Base-by-base conservation (phyloP, 1,140 invertebrate genomes). In the Neodiprion lecontei region DNA sequence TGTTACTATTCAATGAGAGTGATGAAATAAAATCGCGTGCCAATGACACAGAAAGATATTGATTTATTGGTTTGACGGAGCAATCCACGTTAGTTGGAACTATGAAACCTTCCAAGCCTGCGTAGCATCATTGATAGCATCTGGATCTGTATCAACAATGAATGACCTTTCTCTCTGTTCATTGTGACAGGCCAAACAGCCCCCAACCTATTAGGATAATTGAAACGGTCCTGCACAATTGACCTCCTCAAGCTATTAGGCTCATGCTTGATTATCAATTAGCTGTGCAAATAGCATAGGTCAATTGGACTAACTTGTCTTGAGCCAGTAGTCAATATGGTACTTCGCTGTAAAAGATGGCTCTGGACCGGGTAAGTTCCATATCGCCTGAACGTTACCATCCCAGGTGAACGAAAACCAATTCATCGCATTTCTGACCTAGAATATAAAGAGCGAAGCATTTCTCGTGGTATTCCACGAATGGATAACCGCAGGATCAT, bases 351-450 rank as follows among this genome's bases (percentile, higher is more conserved):
- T 61, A 9, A 61, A 61, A 12, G 53, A 61, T 5, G 53, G 11
- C 53, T 61, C 53, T 61, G 53, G 53, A 17, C 53, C 53, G 28
- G 78, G 75, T 5, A 81, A 67, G 17, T 80, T 79, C 61, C 72
- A 78, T 47, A 85, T 84, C 17, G 76, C 69, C 14, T 85, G 73
- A 7, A 84, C 68, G 21, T 81, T 72, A 12, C 71, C 65, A 14
- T 67, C 71, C 75, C 82, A 79, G 65, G 81, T 78, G 8, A 84
- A 72, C 12, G 72, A 72, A 66, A 72, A 75, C 83, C 83, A 85
- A 12, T 82, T 76, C 23, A 80, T 70, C 9, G 70, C 76, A 61
- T 77, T 82, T 61, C 78, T 75, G 9, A 75, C 66, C 84, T 83
- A 79, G 9, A 40, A 47, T 4, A 47, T 47, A 12, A 4, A 47